A percentile compares a stretch with the other conserved stretches of the same genome.
These are phyloP conservation scores for Atlantisia rogersi DNA, from an alignment of 2,113 vertebrate species.

Conservation along the genomic window DNA sequence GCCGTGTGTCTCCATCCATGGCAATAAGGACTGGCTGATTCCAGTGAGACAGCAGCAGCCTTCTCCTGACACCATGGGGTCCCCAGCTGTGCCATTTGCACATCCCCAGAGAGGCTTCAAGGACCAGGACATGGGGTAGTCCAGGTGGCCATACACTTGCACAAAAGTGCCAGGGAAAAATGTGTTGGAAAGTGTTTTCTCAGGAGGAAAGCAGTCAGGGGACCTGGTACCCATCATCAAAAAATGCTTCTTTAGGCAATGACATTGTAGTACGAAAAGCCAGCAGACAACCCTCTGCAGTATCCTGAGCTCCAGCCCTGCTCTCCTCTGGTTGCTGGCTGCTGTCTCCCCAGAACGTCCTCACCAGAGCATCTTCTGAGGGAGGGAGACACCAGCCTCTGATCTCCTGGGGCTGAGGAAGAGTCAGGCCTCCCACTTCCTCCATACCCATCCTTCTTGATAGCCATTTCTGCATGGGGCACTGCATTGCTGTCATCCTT, in stretches of 20 bases:
- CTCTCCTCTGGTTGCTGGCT: background rate
- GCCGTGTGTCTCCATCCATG: accelerated
- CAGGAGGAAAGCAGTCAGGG: background rate
- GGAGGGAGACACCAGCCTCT: background rate
- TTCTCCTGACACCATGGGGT: background rate
- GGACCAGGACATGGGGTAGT: background rate
- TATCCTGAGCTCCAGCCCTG: background rate
- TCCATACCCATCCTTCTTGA: background rate
- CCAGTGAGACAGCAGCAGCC: background rate
- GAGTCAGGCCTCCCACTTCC: background rate
- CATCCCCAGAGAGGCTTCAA: background rate
- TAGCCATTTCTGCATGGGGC: background rate
- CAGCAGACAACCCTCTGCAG: accelerated
- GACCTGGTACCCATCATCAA: background rate
- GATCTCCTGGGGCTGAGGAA: background rate
- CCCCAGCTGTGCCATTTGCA: accelerated
- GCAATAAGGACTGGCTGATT: background rate
- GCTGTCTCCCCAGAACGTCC: background rate
- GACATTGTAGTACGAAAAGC: background rate
- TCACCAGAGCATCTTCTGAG: background rate
- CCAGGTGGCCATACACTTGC: background rate
- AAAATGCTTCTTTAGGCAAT: background rate
- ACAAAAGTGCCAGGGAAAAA: background rate
- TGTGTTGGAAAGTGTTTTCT: background rate
- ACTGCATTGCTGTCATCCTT: background rate